Percentiles rank a stretch among this genome's conserved stretches.
phyloP scores from a whole-genome alignment of 2,888 invertebrate genomes.

The Synergus umbraculus region DNA sequence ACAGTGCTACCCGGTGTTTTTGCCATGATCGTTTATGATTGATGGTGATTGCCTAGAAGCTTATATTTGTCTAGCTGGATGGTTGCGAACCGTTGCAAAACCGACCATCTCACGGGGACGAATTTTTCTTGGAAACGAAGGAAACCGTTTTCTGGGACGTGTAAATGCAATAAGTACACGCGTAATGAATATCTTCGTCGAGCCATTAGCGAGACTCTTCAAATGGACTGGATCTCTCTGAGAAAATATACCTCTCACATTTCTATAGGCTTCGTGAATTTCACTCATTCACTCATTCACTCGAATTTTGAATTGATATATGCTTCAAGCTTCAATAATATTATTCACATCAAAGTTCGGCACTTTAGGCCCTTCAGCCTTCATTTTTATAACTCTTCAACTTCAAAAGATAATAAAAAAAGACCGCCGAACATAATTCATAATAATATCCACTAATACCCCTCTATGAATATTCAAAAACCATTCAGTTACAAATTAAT shows the following conservation, averaged over 20 bases:
- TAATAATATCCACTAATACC: background rate
- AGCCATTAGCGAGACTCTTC: background rate
- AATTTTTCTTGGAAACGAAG: background rate
- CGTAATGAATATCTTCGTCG: background rate
- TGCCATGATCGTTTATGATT: conserved; percentile 1
- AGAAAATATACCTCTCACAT: background rate
- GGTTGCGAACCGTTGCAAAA: background rate
- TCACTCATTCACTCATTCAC: background rate
- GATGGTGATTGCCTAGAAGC: conserved; percentile 4
- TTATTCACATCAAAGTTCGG: background rate
- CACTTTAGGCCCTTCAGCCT: background rate
- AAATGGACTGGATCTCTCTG: background rate
- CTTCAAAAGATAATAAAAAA: background rate
- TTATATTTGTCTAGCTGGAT: conserved; percentile 3
- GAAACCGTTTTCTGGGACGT: background rate
- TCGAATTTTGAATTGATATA: too few species aligned
- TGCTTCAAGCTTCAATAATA: too few species aligned
- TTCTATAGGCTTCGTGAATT: background rate
- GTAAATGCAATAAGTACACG: background rate
- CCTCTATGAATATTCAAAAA: background rate
- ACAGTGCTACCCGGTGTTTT: conserved; percentile 7
- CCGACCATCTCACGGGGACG: background rate
- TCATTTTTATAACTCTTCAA: background rate
- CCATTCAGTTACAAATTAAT: background rate
- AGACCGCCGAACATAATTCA: background rate